Evolutionary conservation across 2,113 vertebrate species (phyloP).

Genomic region (Conger conger): DNA sequence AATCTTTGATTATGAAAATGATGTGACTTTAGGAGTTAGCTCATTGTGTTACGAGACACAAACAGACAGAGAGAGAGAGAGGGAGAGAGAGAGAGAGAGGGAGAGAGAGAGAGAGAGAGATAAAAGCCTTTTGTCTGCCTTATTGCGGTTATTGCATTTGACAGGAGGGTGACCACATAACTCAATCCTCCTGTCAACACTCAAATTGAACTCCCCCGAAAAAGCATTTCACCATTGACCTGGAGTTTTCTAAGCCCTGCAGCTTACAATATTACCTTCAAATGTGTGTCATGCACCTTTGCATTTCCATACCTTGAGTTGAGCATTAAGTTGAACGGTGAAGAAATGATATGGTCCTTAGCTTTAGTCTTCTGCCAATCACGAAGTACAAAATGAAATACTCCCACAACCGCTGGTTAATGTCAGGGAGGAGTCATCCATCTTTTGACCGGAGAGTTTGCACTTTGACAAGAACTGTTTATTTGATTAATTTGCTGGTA

Average conservation of each 20-base stretch:
- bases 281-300: constrained; percentile 23
- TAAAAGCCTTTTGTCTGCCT: constrained; percentile 46
- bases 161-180: constrained; percentile 64
- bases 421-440: constrained; percentile 58
- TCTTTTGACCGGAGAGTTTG: constrained; percentile 62
- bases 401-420: constrained; percentile 48
- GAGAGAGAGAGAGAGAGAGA: constrained; percentile 34
- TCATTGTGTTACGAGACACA: constrained; percentile 33
- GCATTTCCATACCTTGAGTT: constrained; percentile 32
- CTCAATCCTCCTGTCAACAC: constrained; percentile 60
- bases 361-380: constrained; percentile 55
- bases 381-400: constrained; percentile 57
- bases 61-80: neutral
- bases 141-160: constrained; percentile 59
- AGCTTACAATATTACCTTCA: neutral
- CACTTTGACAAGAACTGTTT: constrained; percentile 65
- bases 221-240: constrained; percentile 49
- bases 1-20: neutral
- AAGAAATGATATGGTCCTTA: constrained; percentile 18
- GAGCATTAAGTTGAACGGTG: neutral
- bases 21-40: constrained; percentile 40
- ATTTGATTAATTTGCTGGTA: constrained; percentile 69
- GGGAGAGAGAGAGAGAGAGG: constrained; percentile 28
- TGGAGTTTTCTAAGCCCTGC: constrained; percentile 27
- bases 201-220: constrained; percentile 53